Conservation (phyloP, 2,888 invertebrate genomes). For the Aspidapion aeneum region DNA sequence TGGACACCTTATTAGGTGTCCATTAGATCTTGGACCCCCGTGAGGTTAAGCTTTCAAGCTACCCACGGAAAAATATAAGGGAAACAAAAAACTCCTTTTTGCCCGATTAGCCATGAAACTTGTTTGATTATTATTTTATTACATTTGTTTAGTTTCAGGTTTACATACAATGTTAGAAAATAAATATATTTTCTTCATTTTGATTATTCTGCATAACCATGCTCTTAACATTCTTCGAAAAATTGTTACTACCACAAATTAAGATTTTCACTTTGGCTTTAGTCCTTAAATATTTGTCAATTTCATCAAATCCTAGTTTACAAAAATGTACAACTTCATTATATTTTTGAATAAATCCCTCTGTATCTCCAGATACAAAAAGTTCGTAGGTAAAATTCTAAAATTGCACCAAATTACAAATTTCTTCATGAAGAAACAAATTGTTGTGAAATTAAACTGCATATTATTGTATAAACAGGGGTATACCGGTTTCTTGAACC, state of each 20-base stretch:
- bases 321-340: conserved; percentile 50
- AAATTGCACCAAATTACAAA: conserved; percentile 56
- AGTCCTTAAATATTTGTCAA: conserved; percentile 40
- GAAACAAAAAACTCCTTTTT: too few species aligned
- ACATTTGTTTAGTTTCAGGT: too few species aligned
- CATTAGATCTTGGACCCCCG: too few species aligned
- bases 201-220: conserved; percentile 39
- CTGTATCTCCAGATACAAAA: conserved; percentile 48
- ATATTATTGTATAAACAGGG: conserved; percentile 65
- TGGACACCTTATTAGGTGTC: too few species aligned
- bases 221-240: conserved; percentile 51
- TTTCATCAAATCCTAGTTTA: conserved; percentile 44
- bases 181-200: conserved; percentile 41
- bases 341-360: conserved; percentile 45
- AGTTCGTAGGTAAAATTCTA: conserved; percentile 75
- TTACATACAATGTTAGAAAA: too few species aligned
- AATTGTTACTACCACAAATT: conserved; percentile 60
- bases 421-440: conserved; percentile 58
- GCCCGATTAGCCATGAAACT: too few species aligned
- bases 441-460: conserved; percentile 54
- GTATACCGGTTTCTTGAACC: conserved; percentile 74
- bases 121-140: too few species aligned
- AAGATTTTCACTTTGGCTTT: conserved; percentile 55
- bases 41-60: too few species aligned
- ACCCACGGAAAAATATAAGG: too few species aligned